phyloP scores from a whole-genome alignment of 2,113 vertebrate species.

The Tenebrosternarchus preto region DNA sequence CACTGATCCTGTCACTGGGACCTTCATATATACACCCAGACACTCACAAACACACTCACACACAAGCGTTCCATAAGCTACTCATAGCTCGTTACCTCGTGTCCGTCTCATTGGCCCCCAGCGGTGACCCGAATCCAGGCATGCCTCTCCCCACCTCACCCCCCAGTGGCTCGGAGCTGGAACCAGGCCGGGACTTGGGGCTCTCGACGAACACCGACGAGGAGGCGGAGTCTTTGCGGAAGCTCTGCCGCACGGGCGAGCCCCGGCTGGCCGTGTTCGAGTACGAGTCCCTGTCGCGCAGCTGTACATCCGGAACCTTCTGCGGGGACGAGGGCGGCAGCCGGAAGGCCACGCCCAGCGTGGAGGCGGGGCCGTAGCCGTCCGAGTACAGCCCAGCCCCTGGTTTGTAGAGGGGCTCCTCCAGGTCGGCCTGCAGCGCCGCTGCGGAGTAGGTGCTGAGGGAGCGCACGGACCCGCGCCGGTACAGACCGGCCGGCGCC shows the following conservation, averaged over 20 bases:
- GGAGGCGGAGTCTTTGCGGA: conserved; percentile 93
- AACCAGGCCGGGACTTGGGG: conserved; percentile 85
- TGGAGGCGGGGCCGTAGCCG: conserved; percentile 76
- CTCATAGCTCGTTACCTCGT: conserved; percentile 75
- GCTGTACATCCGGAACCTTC: conserved; percentile 85
- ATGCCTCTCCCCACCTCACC: conserved; percentile 77
- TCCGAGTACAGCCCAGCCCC: conserved; percentile 86
- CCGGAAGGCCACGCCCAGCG: conserved; percentile 86
- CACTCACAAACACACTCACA: conserved; percentile 14
- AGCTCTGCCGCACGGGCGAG: conserved; percentile 89
- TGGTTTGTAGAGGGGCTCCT: conserved; percentile 90
- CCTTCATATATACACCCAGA: conserved; percentile 5
- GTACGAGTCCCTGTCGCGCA: conserved; percentile 85
- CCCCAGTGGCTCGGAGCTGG: conserved; percentile 81
- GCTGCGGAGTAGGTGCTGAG: conserved; percentile 96
- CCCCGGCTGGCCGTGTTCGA: conserved; percentile 87
- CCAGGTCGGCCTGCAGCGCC: conserved; percentile 89
- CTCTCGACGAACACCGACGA: conserved; percentile 90
- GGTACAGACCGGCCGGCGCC: conserved; percentile 84
- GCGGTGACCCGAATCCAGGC: conserved; percentile 80
- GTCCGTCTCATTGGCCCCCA: conserved; percentile 83
- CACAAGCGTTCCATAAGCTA: background rate
- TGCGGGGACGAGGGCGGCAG: conserved; percentile 93
- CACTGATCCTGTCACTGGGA: too few relatives aligned
- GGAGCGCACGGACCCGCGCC: conserved; percentile 90